Percentiles rank a stretch among this genome's conserved stretches.
These are phyloP conservation scores for Macroramphosus scolopax DNA, from an alignment of 2,797 vertebrate genomes.

Conservation along the genomic window DNA sequence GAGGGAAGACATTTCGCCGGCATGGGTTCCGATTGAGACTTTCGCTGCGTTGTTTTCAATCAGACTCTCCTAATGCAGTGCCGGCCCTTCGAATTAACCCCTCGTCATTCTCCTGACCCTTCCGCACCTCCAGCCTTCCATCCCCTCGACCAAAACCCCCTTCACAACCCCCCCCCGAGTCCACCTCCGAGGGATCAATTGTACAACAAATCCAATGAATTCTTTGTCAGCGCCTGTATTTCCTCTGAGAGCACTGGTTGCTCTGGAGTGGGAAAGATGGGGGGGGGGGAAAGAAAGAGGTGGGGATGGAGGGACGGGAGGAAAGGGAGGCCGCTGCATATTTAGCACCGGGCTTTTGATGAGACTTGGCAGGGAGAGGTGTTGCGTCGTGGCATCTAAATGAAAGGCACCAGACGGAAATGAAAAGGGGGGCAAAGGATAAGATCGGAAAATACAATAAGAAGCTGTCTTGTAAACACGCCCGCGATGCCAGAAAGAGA, in stretches of 20 bases:
- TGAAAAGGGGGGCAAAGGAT: slow-evolving; percentile 72
- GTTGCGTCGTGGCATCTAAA: slow-evolving; percentile 55
- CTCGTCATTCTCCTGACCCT: slow-evolving; percentile 49
- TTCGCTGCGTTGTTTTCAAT: slow-evolving; percentile 76
- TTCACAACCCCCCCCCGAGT: slow-evolving; percentile 38
- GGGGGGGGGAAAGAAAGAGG: slow-evolving; percentile 23
- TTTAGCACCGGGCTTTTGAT: slow-evolving; percentile 56
- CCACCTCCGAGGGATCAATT: slow-evolving; percentile 67
- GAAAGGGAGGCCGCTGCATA: slow-evolving; percentile 47
- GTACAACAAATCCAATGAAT: slow-evolving; percentile 76
- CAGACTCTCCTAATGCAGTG: slow-evolving; percentile 59
- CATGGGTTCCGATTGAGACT: slow-evolving; percentile 68
- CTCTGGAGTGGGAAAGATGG: slow-evolving; percentile 56
- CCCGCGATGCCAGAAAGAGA: slow-evolving; percentile 66
- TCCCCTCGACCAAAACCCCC: too few relatives aligned
- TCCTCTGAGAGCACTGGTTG: slow-evolving; percentile 67
- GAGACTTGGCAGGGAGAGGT: slow-evolving; percentile 56
- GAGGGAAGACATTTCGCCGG: too few relatives aligned
- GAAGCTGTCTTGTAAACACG: slow-evolving; percentile 75
- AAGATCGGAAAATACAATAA: slow-evolving; percentile 77
- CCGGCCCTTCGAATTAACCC: slow-evolving; percentile 61
- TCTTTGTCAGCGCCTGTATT: slow-evolving; percentile 67
- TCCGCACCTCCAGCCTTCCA: slow-evolving; percentile 18
- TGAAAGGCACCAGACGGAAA: slow-evolving; percentile 75
- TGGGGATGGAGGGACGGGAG: slow-evolving; percentile 2